Evolutionary conservation across 1,140 invertebrate species (phyloP).

Genomic region (Aphis gossypii): DNA sequence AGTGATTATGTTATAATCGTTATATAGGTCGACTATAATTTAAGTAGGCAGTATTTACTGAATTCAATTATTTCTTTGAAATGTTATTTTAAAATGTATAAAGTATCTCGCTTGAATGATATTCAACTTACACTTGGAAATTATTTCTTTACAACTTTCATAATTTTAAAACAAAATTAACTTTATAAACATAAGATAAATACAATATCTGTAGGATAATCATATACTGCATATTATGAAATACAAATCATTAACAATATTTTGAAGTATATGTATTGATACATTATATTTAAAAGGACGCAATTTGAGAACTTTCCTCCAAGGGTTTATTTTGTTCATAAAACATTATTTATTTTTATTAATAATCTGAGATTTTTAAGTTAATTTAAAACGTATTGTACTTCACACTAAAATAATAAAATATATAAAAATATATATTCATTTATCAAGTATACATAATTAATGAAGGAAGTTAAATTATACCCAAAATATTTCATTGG

Average conservation of each 20-base stretch:
- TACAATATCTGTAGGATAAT: not conserved
- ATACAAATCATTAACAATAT: not conserved
- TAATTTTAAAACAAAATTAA: not conserved
- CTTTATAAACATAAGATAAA: not conserved
- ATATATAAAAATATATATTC: not conserved
- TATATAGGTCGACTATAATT: too few species aligned
- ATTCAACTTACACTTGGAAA: not conserved
- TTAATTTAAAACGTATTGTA: not conserved
- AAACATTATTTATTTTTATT: not conserved
- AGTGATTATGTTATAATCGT: not conserved
- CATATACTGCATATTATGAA: not conserved
- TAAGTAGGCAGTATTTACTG: too few species aligned
- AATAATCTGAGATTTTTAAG: not conserved
- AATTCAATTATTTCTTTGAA: not conserved
- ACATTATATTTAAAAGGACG: not conserved
- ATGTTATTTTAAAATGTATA: not conserved
- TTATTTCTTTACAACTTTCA: not conserved
- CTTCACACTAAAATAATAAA: not conserved
- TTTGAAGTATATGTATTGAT: not conserved
- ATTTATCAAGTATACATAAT: not conserved
- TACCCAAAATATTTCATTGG: not conserved
- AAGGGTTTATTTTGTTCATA: not conserved
- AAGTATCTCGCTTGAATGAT: not conserved
- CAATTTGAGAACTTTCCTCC: not conserved
- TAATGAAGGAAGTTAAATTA: not conserved